These are phyloP conservation scores for Colistium nudipinnis DNA, from an alignment of 2,113 vertebrate genomes.

Conservation along the genomic window DNA sequence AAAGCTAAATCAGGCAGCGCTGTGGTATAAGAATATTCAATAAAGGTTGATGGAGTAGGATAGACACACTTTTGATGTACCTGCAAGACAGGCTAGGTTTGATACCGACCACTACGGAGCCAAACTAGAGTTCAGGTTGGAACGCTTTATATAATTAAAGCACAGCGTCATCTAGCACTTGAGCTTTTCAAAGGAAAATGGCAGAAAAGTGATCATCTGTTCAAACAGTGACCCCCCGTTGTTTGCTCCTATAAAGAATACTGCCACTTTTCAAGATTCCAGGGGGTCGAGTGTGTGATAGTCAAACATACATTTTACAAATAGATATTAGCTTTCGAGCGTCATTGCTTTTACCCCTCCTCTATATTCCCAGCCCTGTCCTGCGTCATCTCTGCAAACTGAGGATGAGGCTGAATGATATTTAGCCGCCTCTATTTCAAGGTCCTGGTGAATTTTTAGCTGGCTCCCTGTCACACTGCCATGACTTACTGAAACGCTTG, in stretches of 20 bases:
- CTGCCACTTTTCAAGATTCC: not conserved
- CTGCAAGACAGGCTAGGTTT: not conserved
- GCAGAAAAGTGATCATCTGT: not conserved
- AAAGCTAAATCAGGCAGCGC: too few relatives aligned
- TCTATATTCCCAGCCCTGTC: too few relatives aligned
- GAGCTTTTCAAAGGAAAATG: not conserved
- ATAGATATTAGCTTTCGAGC: too few relatives aligned
- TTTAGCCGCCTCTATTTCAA: not conserved
- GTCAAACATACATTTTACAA: not conserved
- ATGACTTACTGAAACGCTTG: too few relatives aligned
- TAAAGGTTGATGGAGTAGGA: not conserved
- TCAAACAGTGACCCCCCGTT: not conserved
- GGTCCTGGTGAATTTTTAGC: not conserved
- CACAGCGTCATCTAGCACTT: not conserved
- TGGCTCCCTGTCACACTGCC: not conserved
- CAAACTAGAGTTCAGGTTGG: not conserved
- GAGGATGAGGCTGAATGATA: not conserved
- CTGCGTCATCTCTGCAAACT: too few relatives aligned
- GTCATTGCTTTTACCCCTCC: too few relatives aligned
- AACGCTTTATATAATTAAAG: not conserved
- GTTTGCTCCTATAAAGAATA: not conserved
- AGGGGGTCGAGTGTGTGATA: not conserved
- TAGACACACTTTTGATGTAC: not conserved
- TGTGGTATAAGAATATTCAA: not conserved
- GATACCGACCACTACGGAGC: conserved; percentile 1